These are phyloP conservation scores for Himalopsyche japonica DNA, from an alignment of 2,888 invertebrate genomes.

Conservation along the genomic window DNA sequence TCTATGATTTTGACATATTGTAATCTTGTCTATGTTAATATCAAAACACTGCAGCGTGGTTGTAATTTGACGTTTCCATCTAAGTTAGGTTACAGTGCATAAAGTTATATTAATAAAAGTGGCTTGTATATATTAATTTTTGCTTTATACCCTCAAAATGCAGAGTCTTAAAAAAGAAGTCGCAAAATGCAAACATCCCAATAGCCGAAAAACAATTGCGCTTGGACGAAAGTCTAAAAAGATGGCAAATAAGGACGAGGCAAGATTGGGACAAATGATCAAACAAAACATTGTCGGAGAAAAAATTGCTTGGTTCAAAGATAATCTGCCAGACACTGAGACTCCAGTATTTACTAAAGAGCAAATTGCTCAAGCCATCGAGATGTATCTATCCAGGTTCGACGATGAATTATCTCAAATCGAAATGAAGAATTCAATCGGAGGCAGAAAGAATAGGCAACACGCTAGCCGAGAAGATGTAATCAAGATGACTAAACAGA, in stretches of 20 bases:
- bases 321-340: slow-evolving; percentile 62
- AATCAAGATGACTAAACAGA: slow-evolving; percentile 74
- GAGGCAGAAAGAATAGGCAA: slow-evolving; percentile 73
- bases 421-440: slow-evolving; percentile 74
- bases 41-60: background rate
- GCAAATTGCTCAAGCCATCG: slow-evolving; percentile 63
- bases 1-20: too few species aligned
- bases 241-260: slow-evolving; percentile 63
- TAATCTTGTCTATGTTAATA: background rate
- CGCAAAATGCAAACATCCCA: slow-evolving; percentile 76
- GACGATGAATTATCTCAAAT: slow-evolving; percentile 81
- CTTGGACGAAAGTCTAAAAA: slow-evolving; percentile 72
- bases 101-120: too few species aligned
- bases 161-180: slow-evolving; percentile 55
- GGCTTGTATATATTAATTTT: background rate
- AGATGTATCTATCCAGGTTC: slow-evolving; percentile 64
- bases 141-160: slow-evolving; percentile 25
- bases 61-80: background rate
- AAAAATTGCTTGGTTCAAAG: slow-evolving; percentile 78
- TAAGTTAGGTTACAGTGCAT: background rate
- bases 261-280: slow-evolving; percentile 67
- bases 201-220: slow-evolving; percentile 79
- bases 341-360: slow-evolving; percentile 61
- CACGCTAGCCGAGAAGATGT: slow-evolving; percentile 80
- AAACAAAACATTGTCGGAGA: slow-evolving; percentile 76